phyloP scores from a whole-genome alignment of 2,888 invertebrate species.

The Apamea monoglypha region DNA sequence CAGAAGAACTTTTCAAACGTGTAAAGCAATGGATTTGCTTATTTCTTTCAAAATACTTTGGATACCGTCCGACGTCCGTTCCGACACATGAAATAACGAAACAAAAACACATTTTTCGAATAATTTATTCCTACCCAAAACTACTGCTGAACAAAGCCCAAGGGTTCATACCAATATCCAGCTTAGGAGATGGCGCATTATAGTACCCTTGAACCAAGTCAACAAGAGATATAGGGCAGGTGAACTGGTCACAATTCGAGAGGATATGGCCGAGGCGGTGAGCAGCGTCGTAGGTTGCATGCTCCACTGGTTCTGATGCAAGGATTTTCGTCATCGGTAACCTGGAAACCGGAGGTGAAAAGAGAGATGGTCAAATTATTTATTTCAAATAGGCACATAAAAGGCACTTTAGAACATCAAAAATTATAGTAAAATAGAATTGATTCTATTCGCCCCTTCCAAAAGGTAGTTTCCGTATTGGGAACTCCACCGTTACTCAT shows the following conservation, averaged over 20 bases:
- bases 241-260: slow-evolving; percentile 90
- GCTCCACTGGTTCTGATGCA: slow-evolving; percentile 91
- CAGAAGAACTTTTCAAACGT: too few species aligned
- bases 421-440: too few species aligned
- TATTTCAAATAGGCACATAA: too few species aligned
- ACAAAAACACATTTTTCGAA: not conserved
- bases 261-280: slow-evolving; percentile 85
- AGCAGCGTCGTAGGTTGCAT: slow-evolving; percentile 92
- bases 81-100: not conserved
- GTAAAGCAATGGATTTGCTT: too few species aligned
- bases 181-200: slow-evolving; percentile 82
- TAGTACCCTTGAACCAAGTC: slow-evolving; percentile 92
- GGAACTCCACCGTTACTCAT: too few species aligned
- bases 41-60: not conserved
- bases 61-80: too few species aligned
- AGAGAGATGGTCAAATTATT: not conserved
- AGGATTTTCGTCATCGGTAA: slow-evolving; percentile 92
- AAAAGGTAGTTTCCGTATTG: too few species aligned
- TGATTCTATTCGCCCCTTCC: too few species aligned
- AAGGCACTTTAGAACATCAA: too few species aligned
- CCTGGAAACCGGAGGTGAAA: slow-evolving; percentile 81
- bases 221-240: slow-evolving; percentile 93
- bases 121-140: slow-evolving; percentile 64
- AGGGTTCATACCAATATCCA: slow-evolving; percentile 76
- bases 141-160: slow-evolving; percentile 84